These are phyloP conservation scores for Plectropomus leopardus DNA, from an alignment of 2,113 vertebrate genomes.

Conservation along the genomic window DNA sequence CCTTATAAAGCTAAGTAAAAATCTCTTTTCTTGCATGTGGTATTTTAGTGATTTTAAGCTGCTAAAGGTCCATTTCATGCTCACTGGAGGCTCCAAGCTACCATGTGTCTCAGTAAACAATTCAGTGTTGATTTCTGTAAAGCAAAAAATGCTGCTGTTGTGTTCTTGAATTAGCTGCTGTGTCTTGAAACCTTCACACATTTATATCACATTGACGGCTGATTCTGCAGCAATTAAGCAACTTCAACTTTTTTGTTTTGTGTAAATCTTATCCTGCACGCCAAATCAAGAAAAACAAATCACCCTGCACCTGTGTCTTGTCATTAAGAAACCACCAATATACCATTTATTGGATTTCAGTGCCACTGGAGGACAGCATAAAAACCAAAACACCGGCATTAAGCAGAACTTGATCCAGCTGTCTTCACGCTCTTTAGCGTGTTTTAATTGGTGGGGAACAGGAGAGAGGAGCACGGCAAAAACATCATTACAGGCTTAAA, in stretches of 20 bases:
- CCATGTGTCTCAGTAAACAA: not conserved
- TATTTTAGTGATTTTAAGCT: not conserved
- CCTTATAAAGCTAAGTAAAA: not conserved
- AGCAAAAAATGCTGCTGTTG: not conserved
- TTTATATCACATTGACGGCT: slow-evolving; percentile 3
- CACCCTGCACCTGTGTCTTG: slow-evolving; percentile 81
- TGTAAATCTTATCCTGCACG: slow-evolving; percentile 63
- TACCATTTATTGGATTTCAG: slow-evolving; percentile 84
- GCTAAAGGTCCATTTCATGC: not conserved
- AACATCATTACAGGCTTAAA: slow-evolving; percentile 85
- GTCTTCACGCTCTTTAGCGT: slow-evolving; percentile 78
- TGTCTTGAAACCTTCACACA: slow-evolving; percentile 17
- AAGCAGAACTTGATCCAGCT: slow-evolving; percentile 82
- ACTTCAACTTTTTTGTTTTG: slow-evolving; percentile 54
- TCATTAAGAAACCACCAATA: slow-evolving; percentile 77
- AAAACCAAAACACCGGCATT: slow-evolving; percentile 76
- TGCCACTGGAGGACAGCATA: slow-evolving; percentile 74
- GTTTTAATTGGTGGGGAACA: slow-evolving; percentile 86
- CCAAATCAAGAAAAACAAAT: slow-evolving; percentile 78
- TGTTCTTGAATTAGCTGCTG: not conserved
- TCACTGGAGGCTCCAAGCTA: not conserved
- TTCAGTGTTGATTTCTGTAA: not conserved
- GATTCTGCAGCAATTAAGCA: slow-evolving; percentile 38
- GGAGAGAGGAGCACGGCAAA: slow-evolving; percentile 74
- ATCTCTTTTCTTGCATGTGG: not conserved